Conservation (phyloP, 2,113 vertebrate species). For the Lasiurus borealis region DNA sequence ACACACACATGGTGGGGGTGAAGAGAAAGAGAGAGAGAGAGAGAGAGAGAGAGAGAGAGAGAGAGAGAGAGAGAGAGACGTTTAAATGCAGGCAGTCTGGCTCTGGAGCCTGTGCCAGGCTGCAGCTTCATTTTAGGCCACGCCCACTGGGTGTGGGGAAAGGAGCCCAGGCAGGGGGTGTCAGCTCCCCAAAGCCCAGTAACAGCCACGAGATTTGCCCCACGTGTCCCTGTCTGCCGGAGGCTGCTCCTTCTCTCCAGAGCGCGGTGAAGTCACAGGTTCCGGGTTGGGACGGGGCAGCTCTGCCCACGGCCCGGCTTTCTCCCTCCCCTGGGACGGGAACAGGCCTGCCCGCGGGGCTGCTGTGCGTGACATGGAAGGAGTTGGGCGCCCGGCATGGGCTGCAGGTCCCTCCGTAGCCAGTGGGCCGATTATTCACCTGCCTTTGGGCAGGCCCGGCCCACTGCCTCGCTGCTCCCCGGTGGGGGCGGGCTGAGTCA, state of each 20-base stretch:
- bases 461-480: neutral
- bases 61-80: neutral
- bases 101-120: neutral
- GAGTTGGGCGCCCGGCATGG: neutral
- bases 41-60: neutral
- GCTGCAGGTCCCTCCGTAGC: neutral
- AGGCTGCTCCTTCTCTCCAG: neutral
- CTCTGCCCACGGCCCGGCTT: fast-evolving
- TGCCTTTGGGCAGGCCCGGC: neutral
- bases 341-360: no score
- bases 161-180: neutral
- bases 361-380: neutral
- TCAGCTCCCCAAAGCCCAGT: neutral
- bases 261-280: fast-evolving
- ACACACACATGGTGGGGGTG: no score
- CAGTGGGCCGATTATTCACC: conserved; percentile 41
- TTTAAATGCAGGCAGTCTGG: neutral
- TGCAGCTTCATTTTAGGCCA: neutral
- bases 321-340: neutral
- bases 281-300: neutral
- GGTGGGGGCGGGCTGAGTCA: conserved; percentile 67
- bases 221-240: fast-evolving
- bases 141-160: neutral
- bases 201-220: neutral
- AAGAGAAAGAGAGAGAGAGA: no score